A percentile compares a stretch with the other conserved stretches of the same genome.
Evolutionary conservation across 2,113 vertebrate species (phyloP).

Genomic region (Pheucticus melanocephalus): DNA sequence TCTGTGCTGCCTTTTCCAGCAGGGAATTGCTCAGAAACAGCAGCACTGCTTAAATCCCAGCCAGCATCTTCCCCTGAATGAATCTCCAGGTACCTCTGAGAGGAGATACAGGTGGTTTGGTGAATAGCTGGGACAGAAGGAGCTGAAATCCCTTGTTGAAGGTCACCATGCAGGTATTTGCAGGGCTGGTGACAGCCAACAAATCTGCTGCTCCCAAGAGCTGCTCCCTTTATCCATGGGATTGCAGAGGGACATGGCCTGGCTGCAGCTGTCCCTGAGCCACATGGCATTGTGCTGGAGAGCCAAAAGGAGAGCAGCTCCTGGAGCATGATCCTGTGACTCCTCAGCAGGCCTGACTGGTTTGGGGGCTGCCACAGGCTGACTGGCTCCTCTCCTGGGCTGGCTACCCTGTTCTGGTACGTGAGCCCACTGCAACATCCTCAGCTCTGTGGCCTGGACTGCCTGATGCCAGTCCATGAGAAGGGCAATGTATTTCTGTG

Average conservation of each 20-base stretch:
- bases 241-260: background rate
- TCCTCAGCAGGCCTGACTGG: background rate
- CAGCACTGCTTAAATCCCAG: background rate
- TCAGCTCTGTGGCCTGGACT: background rate
- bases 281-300: accelerated
- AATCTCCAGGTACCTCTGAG: background rate
- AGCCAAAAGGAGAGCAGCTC: background rate
- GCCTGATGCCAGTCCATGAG: background rate
- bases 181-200: background rate
- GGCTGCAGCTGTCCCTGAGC: background rate
- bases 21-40: background rate
- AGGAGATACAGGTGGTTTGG: background rate
- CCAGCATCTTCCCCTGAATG: background rate
- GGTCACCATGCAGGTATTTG: background rate
- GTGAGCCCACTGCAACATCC: background rate
- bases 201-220: background rate
- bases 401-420: background rate
- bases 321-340: background rate
- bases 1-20: background rate
- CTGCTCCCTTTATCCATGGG: background rate
- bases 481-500: background rate
- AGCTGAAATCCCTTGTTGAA: background rate
- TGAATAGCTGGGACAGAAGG: background rate
- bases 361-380: background rate
- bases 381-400: background rate